Base-by-base conservation (phyloP, 2,797 vertebrate species). In the Rhynchotus rufescens region DNA sequence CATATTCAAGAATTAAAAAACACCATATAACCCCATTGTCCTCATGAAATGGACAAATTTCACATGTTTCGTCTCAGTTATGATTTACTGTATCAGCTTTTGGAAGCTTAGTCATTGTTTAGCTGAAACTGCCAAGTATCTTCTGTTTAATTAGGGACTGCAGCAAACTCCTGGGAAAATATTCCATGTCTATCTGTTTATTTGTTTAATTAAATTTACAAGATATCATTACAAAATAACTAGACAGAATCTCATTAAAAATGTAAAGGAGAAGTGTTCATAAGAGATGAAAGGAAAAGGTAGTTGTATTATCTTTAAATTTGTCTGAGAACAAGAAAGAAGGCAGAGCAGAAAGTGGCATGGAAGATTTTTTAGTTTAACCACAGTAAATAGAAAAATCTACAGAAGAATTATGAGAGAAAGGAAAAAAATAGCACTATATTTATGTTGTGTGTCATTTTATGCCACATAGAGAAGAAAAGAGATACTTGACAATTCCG, bases 111-210 rank as follows among this genome's bases (percentile, higher is more conserved):
- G 65, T 84, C 68, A 56, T 88, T 95, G 89, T 93, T 95, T 96
- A 95, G 68, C 17, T 9, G 8, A 89, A 94, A 14, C 36, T 91
- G 88, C 91, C 95, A 92, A 95, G 84, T 72, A 77, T 92, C 93
- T 94, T 91, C 74, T 79, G 26, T 91, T 92, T 92, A 92, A 94
- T 94, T 95, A 86, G 64, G 93, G n/a, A 79, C 73, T 49, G 17
- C 56, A 49, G 84, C 92, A 52, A 85, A 34, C 64, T 94, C 67
- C n/a, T 73, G 85, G 52, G 56, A 83, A 89, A 89, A 83, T 2
- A 60, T 73, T 62, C 44, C 25, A 64, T 88, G 30, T 88, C 32
- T 71, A 47, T 84, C 84, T 90, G 84, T 74, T 81, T 95, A 81
- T 81, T 89, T 88, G 40, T 38, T 80, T 78, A 77, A 59, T 56